These are phyloP conservation scores for Labroides dimidiatus DNA, from an alignment of 2,797 vertebrate genomes.

Conservation along the genomic window DNA sequence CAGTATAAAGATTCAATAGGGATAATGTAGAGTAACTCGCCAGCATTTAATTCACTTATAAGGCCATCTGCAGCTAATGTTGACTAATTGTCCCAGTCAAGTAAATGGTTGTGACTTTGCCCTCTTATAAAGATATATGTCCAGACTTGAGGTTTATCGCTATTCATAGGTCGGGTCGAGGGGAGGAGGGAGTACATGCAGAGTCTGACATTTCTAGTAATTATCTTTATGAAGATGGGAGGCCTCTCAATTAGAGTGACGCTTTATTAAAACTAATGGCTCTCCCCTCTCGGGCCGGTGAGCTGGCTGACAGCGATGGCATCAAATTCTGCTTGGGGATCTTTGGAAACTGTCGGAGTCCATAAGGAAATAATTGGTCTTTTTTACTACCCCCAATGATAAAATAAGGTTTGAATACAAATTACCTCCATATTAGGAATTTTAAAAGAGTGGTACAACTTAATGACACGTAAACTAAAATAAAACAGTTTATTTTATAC, in stretches of 20 bases:
- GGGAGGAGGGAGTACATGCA: slow-evolving; percentile 21
- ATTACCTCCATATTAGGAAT: neutral
- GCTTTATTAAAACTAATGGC: slow-evolving; percentile 78
- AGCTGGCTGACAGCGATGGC: slow-evolving; percentile 21
- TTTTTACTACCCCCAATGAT: neutral
- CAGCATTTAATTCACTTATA: slow-evolving; percentile 61
- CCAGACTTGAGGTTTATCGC: slow-evolving; percentile 49
- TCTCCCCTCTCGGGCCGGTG: slow-evolving; percentile 19
- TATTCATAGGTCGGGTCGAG: slow-evolving; percentile 34
- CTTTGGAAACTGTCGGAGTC: neutral
- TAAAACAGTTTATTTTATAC: too few species aligned
- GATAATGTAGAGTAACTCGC: slow-evolving; percentile 44
- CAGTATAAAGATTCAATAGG: slow-evolving; percentile 47
- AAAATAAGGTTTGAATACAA: neutral
- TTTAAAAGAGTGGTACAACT: neutral
- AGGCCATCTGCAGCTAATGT: slow-evolving; percentile 58
- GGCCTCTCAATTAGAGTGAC: slow-evolving; percentile 71
- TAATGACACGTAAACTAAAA: neutral
- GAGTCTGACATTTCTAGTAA: slow-evolving; percentile 73
- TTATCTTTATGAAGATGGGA: slow-evolving; percentile 78
- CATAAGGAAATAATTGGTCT: neutral
- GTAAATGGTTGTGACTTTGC: slow-evolving; percentile 40
- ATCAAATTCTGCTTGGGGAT: slow-evolving; percentile 29
- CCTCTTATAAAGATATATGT: slow-evolving; percentile 69
- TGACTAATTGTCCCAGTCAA: slow-evolving; percentile 68